Base-by-base conservation (phyloP, 2,797 vertebrate genomes). In the Nannoperca australis region DNA sequence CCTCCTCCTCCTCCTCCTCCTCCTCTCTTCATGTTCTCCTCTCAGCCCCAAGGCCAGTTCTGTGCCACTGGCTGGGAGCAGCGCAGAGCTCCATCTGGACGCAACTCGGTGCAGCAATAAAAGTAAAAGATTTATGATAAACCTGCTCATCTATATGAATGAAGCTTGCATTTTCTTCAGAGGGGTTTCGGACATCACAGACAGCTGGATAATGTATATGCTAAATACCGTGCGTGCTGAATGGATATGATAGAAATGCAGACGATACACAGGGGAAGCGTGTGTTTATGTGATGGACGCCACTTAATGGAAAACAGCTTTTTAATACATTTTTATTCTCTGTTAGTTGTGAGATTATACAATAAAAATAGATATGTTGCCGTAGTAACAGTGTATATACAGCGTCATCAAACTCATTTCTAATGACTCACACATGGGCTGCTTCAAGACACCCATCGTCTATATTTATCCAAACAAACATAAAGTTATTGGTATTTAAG, bases 91-190 rank as follows among this genome's bases (percentile, higher is more conserved):
- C 90, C 90, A 85, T 91, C 85, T 87, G 89, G 87, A 86, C 76
- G 32, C 70, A 76, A 78, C 79, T 83, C 73, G 78, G 70, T 78
- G 84, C 85, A 82, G 88, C 84, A 82, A 73, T 85, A 85, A 88
- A 86, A 89, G 89, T 83, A 70, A 77, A 85, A 90, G 78, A 91
- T 92, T 89, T 86, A 88, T 89, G 65, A 88, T 88, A 82, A 92
- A 85, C 42, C 54, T 55, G 30, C 73, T 91, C 86, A 90, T 92
- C 85, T 91, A 80, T 88, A 91, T 90, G 89, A 92, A 93, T 91
- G 83, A 91, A 75, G 69, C 71, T 55, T 61, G 45, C 69, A n/a
- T 72, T 82, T 80, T 84, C 78, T 89, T 88, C 63, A 74, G 66
- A 66, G 27, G 38, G 38, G 62, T 12, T 60, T 76, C 62, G 56